Conservation (phyloP, 2,888 invertebrate genomes). For the Agrilus mali region DNA sequence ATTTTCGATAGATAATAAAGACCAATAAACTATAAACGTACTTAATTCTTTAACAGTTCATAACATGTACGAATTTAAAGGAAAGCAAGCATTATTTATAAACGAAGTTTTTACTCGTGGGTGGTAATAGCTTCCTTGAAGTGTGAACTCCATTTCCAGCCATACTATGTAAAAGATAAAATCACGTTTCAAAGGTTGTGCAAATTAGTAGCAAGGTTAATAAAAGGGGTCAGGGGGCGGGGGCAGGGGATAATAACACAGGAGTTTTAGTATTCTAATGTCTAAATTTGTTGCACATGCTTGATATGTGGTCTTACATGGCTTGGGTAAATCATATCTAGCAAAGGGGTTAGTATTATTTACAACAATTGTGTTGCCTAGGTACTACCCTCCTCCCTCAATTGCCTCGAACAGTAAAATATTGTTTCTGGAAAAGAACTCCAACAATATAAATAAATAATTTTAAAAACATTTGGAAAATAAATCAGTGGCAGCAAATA, state of each 20-base stretch:
- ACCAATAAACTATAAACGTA: constrained; percentile 30
- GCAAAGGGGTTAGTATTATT: background rate
- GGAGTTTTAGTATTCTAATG: constrained; percentile 2
- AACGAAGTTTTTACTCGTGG: constrained; percentile 62
- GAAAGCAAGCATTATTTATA: constrained; percentile 33
- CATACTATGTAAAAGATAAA: constrained; percentile 56
- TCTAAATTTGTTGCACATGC: no score
- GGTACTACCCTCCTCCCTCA: no score
- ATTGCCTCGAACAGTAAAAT: no score
- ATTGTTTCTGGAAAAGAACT: no score
- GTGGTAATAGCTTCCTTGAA: constrained; percentile 91
- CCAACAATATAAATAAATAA: no score
- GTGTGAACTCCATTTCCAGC: constrained; percentile 94
- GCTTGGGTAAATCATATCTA: no score
- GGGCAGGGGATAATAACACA: constrained; percentile 4
- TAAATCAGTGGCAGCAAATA: no score
- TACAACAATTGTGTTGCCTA: background rate
- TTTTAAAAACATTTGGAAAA: no score
- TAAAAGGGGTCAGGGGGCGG: no score
- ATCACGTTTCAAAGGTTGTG: constrained; percentile 25
- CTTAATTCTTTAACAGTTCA: constrained; percentile 29
- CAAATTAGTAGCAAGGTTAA: background rate
- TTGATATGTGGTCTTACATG: no score
- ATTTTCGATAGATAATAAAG: constrained; percentile 8
- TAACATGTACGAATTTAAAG: constrained; percentile 32